A percentile compares a stretch with the other conserved stretches of the same genome.
phyloP scores from a whole-genome alignment of 2,888 invertebrate genomes.

The Amiota minor region DNA sequence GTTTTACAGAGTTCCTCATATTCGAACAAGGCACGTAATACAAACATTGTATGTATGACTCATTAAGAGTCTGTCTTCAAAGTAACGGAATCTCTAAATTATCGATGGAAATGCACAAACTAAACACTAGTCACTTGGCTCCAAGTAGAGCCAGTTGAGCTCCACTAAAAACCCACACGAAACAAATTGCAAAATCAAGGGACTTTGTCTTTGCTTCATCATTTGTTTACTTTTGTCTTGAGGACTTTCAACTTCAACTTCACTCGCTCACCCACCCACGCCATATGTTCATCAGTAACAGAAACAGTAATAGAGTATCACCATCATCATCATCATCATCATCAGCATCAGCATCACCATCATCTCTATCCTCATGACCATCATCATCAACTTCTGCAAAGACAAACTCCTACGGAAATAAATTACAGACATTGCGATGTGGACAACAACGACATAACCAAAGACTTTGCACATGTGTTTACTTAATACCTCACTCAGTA shows the following conservation, averaged over 20 bases:
- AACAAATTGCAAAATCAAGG: slow-evolving; percentile 54
- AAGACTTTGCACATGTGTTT: slow-evolving; percentile 30
- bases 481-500: slow-evolving; percentile 24
- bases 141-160: no score
- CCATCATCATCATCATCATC: slow-evolving; percentile 4
- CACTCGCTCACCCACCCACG: slow-evolving; percentile 41
- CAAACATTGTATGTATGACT: background rate
- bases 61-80: background rate
- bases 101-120: no score
- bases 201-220: slow-evolving; percentile 39
- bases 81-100: slow-evolving; percentile 14
- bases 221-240: slow-evolving; percentile 50
- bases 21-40: no score
- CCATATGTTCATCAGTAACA: slow-evolving; percentile 27
- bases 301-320: background rate
- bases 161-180: slow-evolving; percentile 31
- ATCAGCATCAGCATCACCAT: background rate
- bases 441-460: slow-evolving; percentile 7
- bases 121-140: background rate
- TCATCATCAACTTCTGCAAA: background rate
- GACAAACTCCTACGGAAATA: slow-evolving; percentile 23
- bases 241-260: slow-evolving; percentile 43
- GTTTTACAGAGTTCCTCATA: background rate
- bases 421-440: slow-evolving; percentile 25
- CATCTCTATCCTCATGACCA: background rate